Conservation (phyloP, 1,140 invertebrate species). For the Heliconius hermathena region DNA sequence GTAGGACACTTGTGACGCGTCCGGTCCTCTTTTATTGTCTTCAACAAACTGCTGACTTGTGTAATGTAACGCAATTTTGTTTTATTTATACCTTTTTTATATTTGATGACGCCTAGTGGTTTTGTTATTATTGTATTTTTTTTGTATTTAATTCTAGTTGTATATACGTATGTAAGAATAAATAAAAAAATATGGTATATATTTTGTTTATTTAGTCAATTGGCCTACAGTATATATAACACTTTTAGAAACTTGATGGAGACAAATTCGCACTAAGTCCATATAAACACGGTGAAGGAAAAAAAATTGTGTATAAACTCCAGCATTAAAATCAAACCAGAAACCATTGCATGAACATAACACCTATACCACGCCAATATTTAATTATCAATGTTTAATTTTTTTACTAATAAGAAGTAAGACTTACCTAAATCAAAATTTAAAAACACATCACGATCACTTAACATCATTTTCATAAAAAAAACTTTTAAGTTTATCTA, state of each 20-base stretch:
- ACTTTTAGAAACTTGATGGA: background rate
- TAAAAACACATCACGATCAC: constrained; percentile 6
- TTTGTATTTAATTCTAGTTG: background rate
- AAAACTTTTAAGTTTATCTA: background rate
- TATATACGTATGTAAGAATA: background rate
- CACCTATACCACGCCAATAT: no score
- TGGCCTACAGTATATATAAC: no score
- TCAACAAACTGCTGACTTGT: constrained; percentile 47
- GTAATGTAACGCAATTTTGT: constrained; percentile 13
- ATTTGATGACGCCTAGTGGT: background rate
- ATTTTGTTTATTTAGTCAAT: no score
- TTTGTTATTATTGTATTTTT: background rate
- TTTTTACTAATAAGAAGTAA: background rate
- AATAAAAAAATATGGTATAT: no score
- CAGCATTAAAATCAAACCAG: no score
- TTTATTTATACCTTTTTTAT: constrained; percentile 14
- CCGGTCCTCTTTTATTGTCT: constrained; percentile 75
- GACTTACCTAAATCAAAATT: constrained; percentile 20
- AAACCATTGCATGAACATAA: no score
- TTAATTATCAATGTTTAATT: background rate
- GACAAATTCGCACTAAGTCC: no score
- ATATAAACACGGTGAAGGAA: no score
- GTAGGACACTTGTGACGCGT: constrained; percentile 70
- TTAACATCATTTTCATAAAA: constrained; percentile 15
- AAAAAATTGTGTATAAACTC: no score